Evolutionary conservation across 2,888 invertebrate genomes (phyloP).

Genomic region (Drosophila stalkeri): DNA sequence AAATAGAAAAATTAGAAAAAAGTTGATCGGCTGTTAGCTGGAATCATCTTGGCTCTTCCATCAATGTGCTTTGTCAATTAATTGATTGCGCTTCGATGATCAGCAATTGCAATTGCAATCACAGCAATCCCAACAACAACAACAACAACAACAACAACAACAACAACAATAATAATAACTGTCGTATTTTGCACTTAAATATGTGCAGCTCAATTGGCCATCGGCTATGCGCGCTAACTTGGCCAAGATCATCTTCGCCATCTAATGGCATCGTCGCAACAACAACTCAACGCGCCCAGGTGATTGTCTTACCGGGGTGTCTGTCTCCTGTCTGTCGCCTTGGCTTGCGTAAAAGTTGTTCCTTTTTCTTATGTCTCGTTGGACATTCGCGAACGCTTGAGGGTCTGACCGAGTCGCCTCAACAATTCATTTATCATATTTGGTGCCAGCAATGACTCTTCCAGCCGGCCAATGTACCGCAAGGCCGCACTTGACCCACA

Average conservation of each 20-base stretch:
- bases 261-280: constrained; percentile 19
- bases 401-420: constrained; percentile 35
- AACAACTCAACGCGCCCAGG: constrained; percentile 26
- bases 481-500: constrained; percentile 51
- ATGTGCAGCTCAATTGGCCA: constrained; percentile 69
- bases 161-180: constrained; percentile 68
- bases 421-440: constrained; percentile 74
- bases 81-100: constrained; percentile 68
- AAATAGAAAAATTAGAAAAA: constrained; percentile 27
- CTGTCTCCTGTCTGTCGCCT: constrained; percentile 16
- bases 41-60: constrained; percentile 24
- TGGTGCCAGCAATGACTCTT: constrained; percentile 45
- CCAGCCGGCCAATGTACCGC: constrained; percentile 43
- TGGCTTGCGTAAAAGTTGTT: constrained; percentile 67
- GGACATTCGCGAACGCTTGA: constrained; percentile 34
- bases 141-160: constrained; percentile 17
- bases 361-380: constrained; percentile 24
- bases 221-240: constrained; percentile 34
- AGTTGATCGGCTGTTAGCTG: constrained; percentile 47
- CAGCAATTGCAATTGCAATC: constrained; percentile 29
- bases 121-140: constrained; percentile 9
- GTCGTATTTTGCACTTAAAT: constrained; percentile 78
- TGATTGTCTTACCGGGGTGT: constrained; percentile 52
- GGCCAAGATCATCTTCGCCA: constrained; percentile 49
- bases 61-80: constrained; percentile 71